Evolutionary conservation across 1,140 invertebrate species (phyloP).

Genomic region (Bombus affinis): DNA sequence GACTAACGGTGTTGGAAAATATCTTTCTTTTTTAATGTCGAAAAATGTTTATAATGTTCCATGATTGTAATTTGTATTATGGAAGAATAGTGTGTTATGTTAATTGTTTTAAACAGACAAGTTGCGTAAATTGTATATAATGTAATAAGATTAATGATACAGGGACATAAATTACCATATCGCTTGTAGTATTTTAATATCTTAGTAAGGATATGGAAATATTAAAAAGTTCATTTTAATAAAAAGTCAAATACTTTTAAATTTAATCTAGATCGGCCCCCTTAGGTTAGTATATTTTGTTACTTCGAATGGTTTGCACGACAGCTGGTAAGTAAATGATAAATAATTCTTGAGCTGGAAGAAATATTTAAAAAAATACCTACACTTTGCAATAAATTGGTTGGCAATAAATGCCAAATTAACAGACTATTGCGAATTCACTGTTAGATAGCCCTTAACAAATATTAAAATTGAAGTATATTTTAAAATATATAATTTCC

Average conservation of each 20-base stretch:
- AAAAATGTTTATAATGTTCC: no score
- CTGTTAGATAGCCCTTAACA: background rate
- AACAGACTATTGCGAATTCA: background rate
- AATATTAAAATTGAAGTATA: background rate
- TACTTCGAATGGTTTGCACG: background rate
- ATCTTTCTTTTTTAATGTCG: no score
- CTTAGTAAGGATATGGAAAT: background rate
- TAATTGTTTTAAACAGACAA: background rate
- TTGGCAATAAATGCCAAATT: background rate
- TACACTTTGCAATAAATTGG: background rate
- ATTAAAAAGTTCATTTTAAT: background rate
- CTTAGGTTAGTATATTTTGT: background rate
- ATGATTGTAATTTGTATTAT: background rate
- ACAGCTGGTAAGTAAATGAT: slow-evolving; percentile 23
- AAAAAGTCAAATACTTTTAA: background rate
- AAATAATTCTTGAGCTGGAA: background rate
- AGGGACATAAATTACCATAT: background rate
- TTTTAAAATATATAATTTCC: background rate
- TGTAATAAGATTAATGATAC: slow-evolving; percentile 1
- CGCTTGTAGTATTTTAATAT: background rate
- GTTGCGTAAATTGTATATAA: background rate
- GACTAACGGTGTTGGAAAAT: background rate
- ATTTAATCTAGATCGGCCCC: background rate
- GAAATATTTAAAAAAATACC: background rate
- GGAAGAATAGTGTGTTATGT: background rate